A percentile compares a stretch with the other conserved stretches of the same genome.
Conservation (phyloP, 2,113 vertebrate species). For the Dascyllus trimaculatus region DNA sequence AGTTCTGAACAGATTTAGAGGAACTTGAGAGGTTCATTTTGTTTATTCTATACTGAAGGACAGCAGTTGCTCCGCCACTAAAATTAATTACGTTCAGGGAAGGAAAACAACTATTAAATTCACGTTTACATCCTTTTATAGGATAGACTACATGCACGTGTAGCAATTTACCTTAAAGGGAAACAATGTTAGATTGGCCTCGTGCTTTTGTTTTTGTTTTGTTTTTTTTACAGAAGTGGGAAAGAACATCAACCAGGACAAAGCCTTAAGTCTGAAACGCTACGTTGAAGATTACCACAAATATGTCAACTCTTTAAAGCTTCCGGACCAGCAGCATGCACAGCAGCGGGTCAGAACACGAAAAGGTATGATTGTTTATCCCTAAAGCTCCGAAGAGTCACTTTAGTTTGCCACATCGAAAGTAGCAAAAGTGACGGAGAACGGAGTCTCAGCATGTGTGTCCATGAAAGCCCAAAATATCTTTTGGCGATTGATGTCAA, state of each 20-base stretch:
- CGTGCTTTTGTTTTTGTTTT: conserved; percentile 33
- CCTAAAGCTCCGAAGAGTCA: neutral
- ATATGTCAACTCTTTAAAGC: conserved; percentile 57
- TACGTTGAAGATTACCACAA: conserved; percentile 81
- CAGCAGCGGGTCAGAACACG: conserved; percentile 18
- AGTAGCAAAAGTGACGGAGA: conserved; percentile 10
- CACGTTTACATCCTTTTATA: neutral
- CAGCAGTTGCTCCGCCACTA: conserved; percentile 40
- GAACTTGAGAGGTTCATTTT: conserved; percentile 32
- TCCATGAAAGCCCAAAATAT: conserved; percentile 13
- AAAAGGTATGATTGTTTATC: conserved; percentile 50
- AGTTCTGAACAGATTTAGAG: conserved; percentile 54
- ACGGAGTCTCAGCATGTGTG: neutral
- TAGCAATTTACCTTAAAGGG: neutral
- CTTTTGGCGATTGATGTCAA: conserved; percentile 39
- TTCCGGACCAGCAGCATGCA: neutral
- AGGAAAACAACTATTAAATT: conserved; percentile 46
- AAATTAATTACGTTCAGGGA: conserved; percentile 37
- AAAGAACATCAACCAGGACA: conserved; percentile 86
- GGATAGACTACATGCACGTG: neutral
- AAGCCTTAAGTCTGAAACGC: conserved; percentile 69
- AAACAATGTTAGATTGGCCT: neutral
- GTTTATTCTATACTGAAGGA: conserved; percentile 33
- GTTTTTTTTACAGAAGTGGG: conserved; percentile 75
- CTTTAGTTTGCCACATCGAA: neutral